phyloP scores from a whole-genome alignment of 2,113 vertebrate genomes.

The Rana temporaria region DNA sequence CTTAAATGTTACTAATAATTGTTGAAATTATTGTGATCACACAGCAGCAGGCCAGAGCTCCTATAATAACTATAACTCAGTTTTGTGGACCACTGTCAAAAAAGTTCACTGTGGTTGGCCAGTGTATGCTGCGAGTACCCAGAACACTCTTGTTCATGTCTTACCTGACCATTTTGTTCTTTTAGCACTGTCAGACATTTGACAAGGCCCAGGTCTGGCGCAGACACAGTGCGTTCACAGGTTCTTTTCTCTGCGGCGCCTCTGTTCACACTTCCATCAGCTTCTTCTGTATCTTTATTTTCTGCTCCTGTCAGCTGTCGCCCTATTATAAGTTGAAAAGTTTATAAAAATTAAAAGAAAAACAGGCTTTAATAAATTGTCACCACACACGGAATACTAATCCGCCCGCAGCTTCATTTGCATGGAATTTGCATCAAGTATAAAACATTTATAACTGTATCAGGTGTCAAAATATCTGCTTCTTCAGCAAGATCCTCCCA shows the following conservation, averaged over 20 bases:
- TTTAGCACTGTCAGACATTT: conserved; percentile 70
- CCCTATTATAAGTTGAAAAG: conserved; percentile 63
- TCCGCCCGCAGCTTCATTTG: neutral
- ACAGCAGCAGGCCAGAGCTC: too few relatives aligned
- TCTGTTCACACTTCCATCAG: conserved; percentile 58
- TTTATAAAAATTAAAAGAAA: neutral
- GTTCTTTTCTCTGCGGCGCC: conserved; percentile 71
- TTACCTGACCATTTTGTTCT: conserved; percentile 67
- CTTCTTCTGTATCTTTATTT: conserved; percentile 59
- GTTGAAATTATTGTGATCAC: too few relatives aligned
- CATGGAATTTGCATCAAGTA: conserved; percentile 8
- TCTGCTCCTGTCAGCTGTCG: conserved; percentile 70
- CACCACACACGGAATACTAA: neutral
- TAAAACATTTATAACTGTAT: neutral
- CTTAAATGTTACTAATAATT: too few relatives aligned
- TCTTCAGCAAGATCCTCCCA: neutral
- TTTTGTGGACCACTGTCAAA: too few relatives aligned
- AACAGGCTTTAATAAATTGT: fast-evolving
- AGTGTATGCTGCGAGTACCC: neutral
- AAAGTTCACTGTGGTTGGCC: too few relatives aligned
- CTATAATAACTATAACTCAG: too few relatives aligned
- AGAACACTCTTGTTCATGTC: neutral
- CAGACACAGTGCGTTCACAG: conserved; percentile 75
- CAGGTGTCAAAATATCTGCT: conserved; percentile 1
- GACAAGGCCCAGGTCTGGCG: conserved; percentile 74